Conservation (phyloP, 2,113 vertebrate genomes). For the Vanacampus margaritifer region DNA sequence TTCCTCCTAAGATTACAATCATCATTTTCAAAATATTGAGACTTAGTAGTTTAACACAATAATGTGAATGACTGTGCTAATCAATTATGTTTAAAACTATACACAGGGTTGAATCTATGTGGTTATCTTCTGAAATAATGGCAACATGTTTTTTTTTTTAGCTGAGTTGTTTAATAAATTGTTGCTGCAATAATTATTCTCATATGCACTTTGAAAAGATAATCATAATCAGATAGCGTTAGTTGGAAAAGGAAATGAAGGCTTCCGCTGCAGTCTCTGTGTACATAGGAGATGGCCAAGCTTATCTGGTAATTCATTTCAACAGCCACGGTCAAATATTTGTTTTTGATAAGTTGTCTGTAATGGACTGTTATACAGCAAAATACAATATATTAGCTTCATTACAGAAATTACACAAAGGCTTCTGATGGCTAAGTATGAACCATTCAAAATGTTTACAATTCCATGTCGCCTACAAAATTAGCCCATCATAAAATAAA, state of each 20-base stretch:
- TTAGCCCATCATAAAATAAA: constrained; percentile 2
- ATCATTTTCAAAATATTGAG: neutral
- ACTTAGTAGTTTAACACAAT: neutral
- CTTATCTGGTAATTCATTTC: constrained; percentile 46
- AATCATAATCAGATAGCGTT: neutral
- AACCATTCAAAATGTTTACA: constrained; percentile 9
- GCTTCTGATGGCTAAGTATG: constrained; percentile 1
- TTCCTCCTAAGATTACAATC: constrained; percentile 25
- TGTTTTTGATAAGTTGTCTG: constrained; percentile 59
- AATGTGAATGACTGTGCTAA: neutral
- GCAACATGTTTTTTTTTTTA: neutral
- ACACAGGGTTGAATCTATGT: neutral
- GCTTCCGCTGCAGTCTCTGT: constrained; percentile 13
- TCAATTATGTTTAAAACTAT: neutral
- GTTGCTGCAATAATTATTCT: neutral
- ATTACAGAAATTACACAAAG: constrained; percentile 5
- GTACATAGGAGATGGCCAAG: neutral
- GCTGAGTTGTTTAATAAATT: neutral
- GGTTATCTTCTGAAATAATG: neutral
- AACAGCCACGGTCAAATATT: constrained; percentile 60
- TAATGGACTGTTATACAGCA: constrained; percentile 33
- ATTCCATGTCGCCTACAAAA: neutral
- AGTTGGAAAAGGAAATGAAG: constrained; percentile 8
- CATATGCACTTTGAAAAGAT: neutral
- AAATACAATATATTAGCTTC: constrained; percentile 33